Evolutionary conservation across 2,797 vertebrate genomes (phyloP).

Genomic region (Gymnothorax reevesii): DNA sequence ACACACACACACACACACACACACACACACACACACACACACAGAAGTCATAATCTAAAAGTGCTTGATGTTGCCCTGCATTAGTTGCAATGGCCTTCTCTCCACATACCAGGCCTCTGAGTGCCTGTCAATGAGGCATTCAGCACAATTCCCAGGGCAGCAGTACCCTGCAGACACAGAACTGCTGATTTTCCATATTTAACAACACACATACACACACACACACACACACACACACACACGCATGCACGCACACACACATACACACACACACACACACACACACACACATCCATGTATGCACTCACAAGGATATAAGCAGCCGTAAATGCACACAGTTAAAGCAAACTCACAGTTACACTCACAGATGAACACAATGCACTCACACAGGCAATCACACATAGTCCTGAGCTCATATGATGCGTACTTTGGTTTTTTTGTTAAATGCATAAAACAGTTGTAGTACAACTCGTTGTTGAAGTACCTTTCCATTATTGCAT

Average conservation of each 20-base stretch:
- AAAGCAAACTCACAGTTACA: too few species aligned
- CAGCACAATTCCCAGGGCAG: constrained; percentile 2
- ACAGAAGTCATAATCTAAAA: neutral
- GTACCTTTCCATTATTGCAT: neutral
- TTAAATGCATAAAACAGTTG: neutral
- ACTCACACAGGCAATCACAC: neutral
- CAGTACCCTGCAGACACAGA: neutral
- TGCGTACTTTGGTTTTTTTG: neutral
- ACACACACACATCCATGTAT: neutral
- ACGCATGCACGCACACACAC: neutral
- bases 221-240: neutral
- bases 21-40: neutral
- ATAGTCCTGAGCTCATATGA: neutral
- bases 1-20: too few species aligned
- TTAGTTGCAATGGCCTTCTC: neutral
- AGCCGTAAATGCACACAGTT: too few species aligned
- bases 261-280: neutral
- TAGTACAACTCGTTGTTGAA: neutral
- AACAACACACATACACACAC: neutral
- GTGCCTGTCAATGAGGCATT: constrained; percentile 15
- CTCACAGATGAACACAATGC: neutral
- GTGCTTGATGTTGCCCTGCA: neutral
- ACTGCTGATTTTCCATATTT: constrained; percentile 11
- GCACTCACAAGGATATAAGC: neutral
- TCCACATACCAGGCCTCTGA: neutral